Conservation (phyloP, 30 jellyfish, hydroid and myxozoan genomes). For the Pseudorhiza aurosa region DNA sequence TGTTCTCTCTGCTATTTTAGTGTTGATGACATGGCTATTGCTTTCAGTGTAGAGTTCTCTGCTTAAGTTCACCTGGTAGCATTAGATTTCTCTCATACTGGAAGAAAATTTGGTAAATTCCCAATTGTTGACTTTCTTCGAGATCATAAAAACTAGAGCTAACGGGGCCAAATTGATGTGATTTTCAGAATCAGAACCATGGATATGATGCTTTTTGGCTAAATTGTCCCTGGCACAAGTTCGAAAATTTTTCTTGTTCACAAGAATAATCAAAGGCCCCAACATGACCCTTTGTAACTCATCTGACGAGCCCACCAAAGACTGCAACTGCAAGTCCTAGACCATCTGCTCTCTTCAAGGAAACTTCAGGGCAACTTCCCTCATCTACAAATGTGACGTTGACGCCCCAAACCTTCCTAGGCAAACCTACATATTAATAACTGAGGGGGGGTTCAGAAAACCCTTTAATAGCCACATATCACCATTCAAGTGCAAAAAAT, state of each 20-base stretch:
- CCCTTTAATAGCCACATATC: no score
- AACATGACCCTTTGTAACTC: no score
- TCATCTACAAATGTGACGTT: no score
- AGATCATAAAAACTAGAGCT: slow-evolving; percentile 25
- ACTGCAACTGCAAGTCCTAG: no score
- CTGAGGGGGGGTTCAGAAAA: no score
- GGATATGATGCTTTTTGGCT: neutral
- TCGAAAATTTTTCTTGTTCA: slow-evolving; percentile 6
- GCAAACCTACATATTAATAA: no score
- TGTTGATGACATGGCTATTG: slow-evolving; percentile 17
- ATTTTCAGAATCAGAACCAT: slow-evolving; percentile 23
- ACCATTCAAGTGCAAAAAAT: no score
- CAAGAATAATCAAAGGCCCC: no score
- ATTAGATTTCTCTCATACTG: neutral
- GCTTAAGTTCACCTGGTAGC: slow-evolving; percentile 10
- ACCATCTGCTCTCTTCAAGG: no score
- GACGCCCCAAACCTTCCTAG: no score
- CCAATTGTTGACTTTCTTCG: neutral
- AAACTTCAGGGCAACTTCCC: no score
- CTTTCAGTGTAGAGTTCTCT: neutral
- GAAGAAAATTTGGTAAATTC: slow-evolving; percentile 1
- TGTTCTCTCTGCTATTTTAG: slow-evolving; percentile 4
- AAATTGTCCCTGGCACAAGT: slow-evolving; percentile 8
- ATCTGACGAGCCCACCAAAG: no score
- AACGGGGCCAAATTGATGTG: slow-evolving; percentile 4